Conservation (phyloP, 2,113 vertebrate species). For the Glareola pratincola region DNA sequence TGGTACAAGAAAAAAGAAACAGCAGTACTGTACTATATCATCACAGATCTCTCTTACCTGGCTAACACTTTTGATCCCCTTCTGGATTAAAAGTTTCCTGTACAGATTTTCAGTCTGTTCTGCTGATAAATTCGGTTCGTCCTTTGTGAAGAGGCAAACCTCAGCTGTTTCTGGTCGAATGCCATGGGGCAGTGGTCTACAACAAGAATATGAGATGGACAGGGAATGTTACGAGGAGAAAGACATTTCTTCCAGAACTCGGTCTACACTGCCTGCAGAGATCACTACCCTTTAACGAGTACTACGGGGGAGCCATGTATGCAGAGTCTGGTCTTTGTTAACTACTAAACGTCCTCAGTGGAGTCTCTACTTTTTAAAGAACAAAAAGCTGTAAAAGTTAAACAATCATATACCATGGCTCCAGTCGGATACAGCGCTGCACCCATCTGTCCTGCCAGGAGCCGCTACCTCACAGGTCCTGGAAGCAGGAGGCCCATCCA, state of each 20-base stretch:
- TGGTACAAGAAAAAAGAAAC: not conserved
- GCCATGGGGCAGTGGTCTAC: constrained; percentile 83
- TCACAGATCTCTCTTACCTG: constrained; percentile 71
- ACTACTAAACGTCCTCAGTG: not conserved
- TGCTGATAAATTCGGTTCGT: constrained; percentile 77
- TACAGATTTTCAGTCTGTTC: constrained; percentile 89
- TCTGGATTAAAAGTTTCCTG: constrained; percentile 80
- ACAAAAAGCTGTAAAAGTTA: not conserved
- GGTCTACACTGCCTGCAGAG: too few species aligned
- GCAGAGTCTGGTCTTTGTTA: not conserved
- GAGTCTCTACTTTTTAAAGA: not conserved
- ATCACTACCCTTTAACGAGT: not conserved
- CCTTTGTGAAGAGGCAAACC: constrained; percentile 91
- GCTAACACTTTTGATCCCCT: constrained; percentile 76
- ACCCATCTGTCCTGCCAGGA: not conserved
- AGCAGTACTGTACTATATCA: not conserved
- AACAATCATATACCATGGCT: rapidly evolving
- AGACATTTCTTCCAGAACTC: not conserved
- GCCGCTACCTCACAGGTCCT: rapidly evolving
- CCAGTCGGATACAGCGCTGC: not conserved
- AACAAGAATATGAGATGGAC: not conserved
- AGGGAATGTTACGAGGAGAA: not conserved
- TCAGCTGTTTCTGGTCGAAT: constrained; percentile 79
- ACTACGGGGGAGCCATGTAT: not conserved
- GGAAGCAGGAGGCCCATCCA: not conserved